Evolutionary conservation across 2,888 invertebrate species (phyloP), one percentile per base, ranked within the genome.

Genomic region (Cecidostiba fungosa): DNA sequence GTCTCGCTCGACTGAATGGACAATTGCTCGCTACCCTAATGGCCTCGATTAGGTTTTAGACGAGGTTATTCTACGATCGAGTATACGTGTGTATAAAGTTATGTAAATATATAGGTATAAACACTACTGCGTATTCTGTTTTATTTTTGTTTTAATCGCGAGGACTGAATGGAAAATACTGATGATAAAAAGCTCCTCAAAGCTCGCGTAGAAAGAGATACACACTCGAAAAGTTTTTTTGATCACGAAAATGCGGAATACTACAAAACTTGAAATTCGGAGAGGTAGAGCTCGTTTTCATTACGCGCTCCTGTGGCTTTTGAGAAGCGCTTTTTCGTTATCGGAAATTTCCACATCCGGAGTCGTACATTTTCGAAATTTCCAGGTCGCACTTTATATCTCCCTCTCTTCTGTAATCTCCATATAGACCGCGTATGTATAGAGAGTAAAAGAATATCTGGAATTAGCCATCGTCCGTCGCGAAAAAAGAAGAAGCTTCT

Each of bases 31-130:
- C 8, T 23, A 36, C 69, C 36, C 80, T 77, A 83, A 83, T 77
- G 72, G 72, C 62, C 73, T 66, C 73, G 84, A 84, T 80, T 84
- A 76, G 79, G 69, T 66, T 84, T 84, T 76, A 84, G 76, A 50
- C 80, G 26, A 74, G 80, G 80, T 50, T 76, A 70, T 77, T 77
- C 39, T 36, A 32, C 10, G n/a, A 36, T 36, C n/a, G n/a, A 19
- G 26, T 6, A 32, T 4, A 36, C 36, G 6, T 6, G 43, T 43
- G 12, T 43, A 43, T 5, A 43, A 0, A 12, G 43, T 43, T 43
- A 12, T 29, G 29, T n/a, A 29, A 14, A 12, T 0, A n/a, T n/a
- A n/a, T n/a, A n/a, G n/a, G n/a, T n/a, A n/a, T n/a, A n/a, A n/a
- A n/a, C n/a, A n/a, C n/a, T n/a, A n/a, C n/a, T n/a, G 12, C 66